Conservation (phyloP, 2,888 invertebrate species). For the Drosophila percnosoma region DNA sequence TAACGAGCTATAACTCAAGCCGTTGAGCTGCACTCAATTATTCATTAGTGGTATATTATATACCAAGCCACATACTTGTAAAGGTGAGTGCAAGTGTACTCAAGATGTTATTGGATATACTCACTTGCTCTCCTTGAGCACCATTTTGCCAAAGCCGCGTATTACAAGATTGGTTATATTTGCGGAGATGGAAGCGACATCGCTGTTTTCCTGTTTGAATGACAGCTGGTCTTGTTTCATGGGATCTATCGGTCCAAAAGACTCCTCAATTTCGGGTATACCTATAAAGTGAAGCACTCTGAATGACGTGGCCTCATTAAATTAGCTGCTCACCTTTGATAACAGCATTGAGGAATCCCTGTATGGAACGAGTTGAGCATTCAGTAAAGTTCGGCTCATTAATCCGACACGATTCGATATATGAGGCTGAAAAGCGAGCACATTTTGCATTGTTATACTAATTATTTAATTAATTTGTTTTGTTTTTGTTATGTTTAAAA, state of each 20-base stretch:
- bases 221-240: conserved; percentile 88
- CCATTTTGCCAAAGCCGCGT: conserved; percentile 88
- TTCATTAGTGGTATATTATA: conserved; percentile 1
- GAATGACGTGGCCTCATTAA: conserved; percentile 8
- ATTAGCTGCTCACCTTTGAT: conserved; percentile 81
- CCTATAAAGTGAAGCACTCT: conserved; percentile 24
- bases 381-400: conserved; percentile 88
- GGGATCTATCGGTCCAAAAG: conserved; percentile 88
- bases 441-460: conserved; percentile 1
- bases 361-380: conserved; percentile 87
- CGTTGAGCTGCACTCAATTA: conserved; percentile 4
- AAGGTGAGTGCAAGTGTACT: conserved; percentile 2
- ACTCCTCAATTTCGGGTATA: conserved; percentile 80
- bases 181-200: conserved; percentile 88
- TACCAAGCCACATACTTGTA: background rate
- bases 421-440: conserved; percentile 86
- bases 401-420: conserved; percentile 88
- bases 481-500: background rate
- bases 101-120: conserved; percentile 62
- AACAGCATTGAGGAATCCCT: conserved; percentile 87
- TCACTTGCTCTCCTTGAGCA: conserved; percentile 88
- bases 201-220: conserved; percentile 89
- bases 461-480: background rate
- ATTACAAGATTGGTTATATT: conserved; percentile 88
- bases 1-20: background rate